Percentiles rank a stretch among this genome's conserved stretches.
Conservation (phyloP, 2,888 invertebrate genomes). For the Coenonympha arcania region DNA sequence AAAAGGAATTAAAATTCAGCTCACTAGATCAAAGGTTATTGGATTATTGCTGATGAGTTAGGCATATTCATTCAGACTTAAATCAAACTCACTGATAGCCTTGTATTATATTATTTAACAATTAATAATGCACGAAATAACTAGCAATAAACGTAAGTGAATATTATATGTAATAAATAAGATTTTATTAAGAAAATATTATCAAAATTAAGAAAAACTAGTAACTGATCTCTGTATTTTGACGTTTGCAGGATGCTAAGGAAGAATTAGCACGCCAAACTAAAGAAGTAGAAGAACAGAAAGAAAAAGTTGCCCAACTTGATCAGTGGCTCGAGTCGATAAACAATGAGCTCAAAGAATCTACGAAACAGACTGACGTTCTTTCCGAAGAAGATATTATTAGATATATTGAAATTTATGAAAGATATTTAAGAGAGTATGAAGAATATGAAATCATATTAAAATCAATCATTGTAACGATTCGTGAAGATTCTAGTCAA, state of each 20-base stretch:
- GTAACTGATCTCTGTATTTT: neutral
- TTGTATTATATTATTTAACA: too few species aligned
- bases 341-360: conserved; percentile 64
- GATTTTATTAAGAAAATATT: too few species aligned
- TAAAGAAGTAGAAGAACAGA: conserved; percentile 58
- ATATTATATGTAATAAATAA: too few species aligned
- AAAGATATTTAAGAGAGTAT: conserved; percentile 62
- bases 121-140: too few species aligned
- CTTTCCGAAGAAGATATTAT: conserved; percentile 58
- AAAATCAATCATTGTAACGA: conserved; percentile 61
- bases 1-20: too few species aligned
- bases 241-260: conserved; percentile 59
- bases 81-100: too few species aligned
- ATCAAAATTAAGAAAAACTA: neutral
- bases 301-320: conserved; percentile 56
- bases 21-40: too few species aligned
- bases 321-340: conserved; percentile 70
- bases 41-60: too few species aligned
- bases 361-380: conserved; percentile 52
- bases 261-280: conserved; percentile 55
- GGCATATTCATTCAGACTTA: too few species aligned
- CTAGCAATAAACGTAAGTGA: too few species aligned
- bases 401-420: conserved; percentile 66
- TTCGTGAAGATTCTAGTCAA: conserved; percentile 67
- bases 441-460: conserved; percentile 64